Evolutionary conservation across 2,888 invertebrate genomes (phyloP).

Genomic region (Euplagia quadripunctaria): DNA sequence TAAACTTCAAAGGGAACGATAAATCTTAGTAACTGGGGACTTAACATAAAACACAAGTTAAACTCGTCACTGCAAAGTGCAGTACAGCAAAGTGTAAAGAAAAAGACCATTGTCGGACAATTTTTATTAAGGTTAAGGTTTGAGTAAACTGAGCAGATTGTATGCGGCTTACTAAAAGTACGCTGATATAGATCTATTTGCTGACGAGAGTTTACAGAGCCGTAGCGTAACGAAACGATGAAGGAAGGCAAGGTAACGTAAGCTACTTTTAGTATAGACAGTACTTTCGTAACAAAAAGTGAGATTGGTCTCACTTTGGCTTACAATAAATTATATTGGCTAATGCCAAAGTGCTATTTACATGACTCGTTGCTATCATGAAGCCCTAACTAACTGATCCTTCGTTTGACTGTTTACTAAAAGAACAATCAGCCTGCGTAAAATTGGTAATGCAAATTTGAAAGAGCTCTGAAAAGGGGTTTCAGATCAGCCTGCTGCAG

Average conservation of each 20-base stretch:
- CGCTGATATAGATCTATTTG: background rate
- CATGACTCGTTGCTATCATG: too few species aligned
- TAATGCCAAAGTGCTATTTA: background rate
- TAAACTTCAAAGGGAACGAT: conserved; percentile 48
- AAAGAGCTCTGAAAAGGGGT: too few species aligned
- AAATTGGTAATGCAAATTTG: background rate
- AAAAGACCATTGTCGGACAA: conserved; percentile 44
- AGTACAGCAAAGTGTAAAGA: conserved; percentile 42
- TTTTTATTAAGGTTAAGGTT: conserved; percentile 38
- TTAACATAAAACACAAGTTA: conserved; percentile 53
- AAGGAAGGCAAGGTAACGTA: too few species aligned
- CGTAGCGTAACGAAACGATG: too few species aligned
- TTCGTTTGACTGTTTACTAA: background rate
- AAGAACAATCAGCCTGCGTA: background rate
- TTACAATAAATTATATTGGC: background rate
- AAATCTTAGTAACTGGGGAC: conserved; percentile 51
- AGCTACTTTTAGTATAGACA: too few species aligned
- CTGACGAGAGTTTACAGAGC: too few species aligned
- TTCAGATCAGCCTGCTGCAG: too few species aligned
- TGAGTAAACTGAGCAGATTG: background rate
- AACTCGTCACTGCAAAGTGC: conserved; percentile 54
- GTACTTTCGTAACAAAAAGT: too few species aligned
- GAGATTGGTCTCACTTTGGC: background rate
- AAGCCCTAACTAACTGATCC: background rate
- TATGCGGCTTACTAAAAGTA: background rate